Conservation (phyloP, 2,888 invertebrate species). For the Dryadula phaetusa region DNA sequence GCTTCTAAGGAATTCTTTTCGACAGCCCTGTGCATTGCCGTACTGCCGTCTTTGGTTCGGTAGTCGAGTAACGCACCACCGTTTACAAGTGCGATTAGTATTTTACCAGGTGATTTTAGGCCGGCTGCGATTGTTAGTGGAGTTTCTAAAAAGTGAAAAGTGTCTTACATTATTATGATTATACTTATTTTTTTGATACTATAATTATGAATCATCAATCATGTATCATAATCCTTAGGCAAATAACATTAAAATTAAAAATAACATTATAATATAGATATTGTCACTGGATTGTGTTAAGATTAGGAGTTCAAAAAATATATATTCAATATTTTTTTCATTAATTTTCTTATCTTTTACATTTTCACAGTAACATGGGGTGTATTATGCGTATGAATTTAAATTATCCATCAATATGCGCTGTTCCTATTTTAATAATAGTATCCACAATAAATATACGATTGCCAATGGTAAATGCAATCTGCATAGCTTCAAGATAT, state of each 20-base stretch:
- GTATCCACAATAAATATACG: constrained; percentile 24
- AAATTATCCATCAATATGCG: background rate
- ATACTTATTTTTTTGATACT: no score
- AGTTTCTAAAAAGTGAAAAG: constrained; percentile 88
- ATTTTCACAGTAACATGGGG: no score
- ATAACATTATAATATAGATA: no score
- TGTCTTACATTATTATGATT: background rate
- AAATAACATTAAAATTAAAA: no score
- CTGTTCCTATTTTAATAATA: background rate
- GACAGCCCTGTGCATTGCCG: constrained; percentile 97
- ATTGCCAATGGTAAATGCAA: constrained; percentile 4
- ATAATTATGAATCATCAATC: no score
- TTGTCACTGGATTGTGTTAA: no score
- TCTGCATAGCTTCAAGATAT: constrained; percentile 11
- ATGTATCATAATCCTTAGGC: no score
- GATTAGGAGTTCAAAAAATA: no score
- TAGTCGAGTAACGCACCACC: constrained; percentile 99
- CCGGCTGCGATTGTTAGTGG: constrained; percentile 97
- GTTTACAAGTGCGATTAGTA: constrained; percentile 96
- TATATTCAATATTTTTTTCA: no score
- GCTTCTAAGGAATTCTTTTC: constrained; percentile 95
- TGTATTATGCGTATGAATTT: background rate
- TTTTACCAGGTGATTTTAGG: constrained; percentile 93
- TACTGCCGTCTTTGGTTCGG: constrained; percentile 96
- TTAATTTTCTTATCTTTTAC: no score